Percentiles rank a stretch among this genome's conserved stretches.
Evolutionary conservation across 2,888 invertebrate species (phyloP).

Genomic region (Pantelozetes paolii): DNA sequence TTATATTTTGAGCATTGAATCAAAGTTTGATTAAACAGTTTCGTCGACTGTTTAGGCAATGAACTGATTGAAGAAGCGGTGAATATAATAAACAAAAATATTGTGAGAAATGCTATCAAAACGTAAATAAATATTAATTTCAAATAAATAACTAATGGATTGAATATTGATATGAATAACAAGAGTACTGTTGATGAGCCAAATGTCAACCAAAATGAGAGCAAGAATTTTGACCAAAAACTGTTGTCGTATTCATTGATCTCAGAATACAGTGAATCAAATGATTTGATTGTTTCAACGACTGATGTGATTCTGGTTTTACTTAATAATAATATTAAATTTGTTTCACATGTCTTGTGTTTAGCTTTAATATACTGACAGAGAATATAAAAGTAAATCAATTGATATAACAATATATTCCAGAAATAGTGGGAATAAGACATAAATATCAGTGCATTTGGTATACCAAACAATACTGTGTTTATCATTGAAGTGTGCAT

Average conservation of each 20-base stretch:
- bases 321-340: not conserved
- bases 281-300: not conserved
- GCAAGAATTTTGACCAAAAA: not conserved
- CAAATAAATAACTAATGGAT: not conserved
- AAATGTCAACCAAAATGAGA: not conserved
- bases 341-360: not conserved
- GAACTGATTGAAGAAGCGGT: not conserved
- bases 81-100: not conserved
- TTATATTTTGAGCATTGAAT: not conserved
- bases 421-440: not conserved
- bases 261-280: not conserved
- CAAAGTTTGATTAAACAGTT: not conserved
- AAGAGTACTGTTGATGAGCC: not conserved
- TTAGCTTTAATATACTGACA: not conserved
- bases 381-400: not conserved
- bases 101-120: not conserved
- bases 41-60: not conserved
- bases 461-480: not conserved
- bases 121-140: not conserved
- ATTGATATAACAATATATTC: not conserved
- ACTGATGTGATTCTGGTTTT: not conserved
- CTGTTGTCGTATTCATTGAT: not conserved
- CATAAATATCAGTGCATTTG: not conserved
- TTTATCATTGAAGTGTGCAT: not conserved
- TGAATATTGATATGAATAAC: not conserved